These are phyloP conservation scores for Phaethornis superciliosus DNA, from an alignment of 2,113 vertebrate species.

Conservation along the genomic window DNA sequence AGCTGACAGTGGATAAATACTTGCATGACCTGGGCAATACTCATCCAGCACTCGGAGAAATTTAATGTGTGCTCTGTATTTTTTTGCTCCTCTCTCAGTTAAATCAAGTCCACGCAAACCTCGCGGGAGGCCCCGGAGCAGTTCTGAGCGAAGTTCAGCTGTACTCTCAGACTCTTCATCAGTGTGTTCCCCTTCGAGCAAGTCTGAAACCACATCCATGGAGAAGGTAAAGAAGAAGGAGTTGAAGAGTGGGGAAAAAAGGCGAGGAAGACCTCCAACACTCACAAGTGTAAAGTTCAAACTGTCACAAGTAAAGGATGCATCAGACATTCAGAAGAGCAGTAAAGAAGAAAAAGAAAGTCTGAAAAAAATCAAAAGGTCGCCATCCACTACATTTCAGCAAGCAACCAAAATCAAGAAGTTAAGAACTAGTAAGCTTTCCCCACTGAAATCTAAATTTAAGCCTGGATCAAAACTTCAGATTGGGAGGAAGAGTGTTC, in stretches of 20 bases:
- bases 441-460: constrained; percentile 92
- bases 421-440: constrained; percentile 88
- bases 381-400: constrained; percentile 80
- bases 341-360: constrained; percentile 83
- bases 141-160: constrained; percentile 76
- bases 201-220: constrained; percentile 82
- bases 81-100: constrained; percentile 72
- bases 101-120: constrained; percentile 81
- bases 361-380: constrained; percentile 87
- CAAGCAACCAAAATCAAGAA: constrained; percentile 91
- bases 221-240: constrained; percentile 89
- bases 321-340: constrained; percentile 73
- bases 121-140: constrained; percentile 82
- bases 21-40: background rate
- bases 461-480: constrained; percentile 84
- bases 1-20: background rate
- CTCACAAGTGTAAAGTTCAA: constrained; percentile 84
- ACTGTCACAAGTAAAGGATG: constrained; percentile 76
- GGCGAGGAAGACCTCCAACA: constrained; percentile 91
- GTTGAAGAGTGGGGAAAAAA: constrained; percentile 84
- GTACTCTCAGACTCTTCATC: constrained; percentile 74
- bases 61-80: constrained; percentile 58
- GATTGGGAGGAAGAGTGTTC: constrained; percentile 83
- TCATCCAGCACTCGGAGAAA: background rate
- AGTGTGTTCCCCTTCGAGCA: constrained; percentile 76